phyloP scores from a whole-genome alignment of 2,113 vertebrate genomes.

The Papio anubis region DNA sequence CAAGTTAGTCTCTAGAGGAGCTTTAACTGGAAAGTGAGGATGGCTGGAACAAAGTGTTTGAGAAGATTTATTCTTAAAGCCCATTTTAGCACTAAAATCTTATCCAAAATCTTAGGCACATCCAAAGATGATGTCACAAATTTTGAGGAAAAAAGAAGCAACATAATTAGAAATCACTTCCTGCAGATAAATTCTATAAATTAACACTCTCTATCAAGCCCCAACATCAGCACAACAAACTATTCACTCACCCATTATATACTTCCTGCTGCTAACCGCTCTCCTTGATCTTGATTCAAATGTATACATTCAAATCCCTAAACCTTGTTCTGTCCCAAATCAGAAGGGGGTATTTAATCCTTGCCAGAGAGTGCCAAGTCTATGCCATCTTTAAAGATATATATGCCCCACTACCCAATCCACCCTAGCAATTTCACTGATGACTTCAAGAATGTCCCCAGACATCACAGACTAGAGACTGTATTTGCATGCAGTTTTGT shows the following conservation, averaged over 20 bases:
- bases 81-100: background rate
- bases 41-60: background rate
- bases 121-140: conserved; percentile 24
- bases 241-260: background rate
- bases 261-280: background rate
- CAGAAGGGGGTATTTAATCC: background rate
- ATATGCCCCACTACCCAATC: background rate
- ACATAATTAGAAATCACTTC: background rate
- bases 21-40: conserved; percentile 7
- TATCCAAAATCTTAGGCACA: background rate
- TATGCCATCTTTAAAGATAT: background rate
- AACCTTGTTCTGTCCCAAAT: background rate
- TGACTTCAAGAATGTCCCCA: background rate
- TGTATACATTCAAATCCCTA: background rate
- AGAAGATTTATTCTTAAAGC: background rate
- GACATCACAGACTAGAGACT: background rate
- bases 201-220: background rate
- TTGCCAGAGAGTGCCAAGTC: background rate
- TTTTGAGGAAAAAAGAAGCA: conserved; percentile 38
- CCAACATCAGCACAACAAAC: background rate
- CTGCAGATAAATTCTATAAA: background rate
- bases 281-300: conserved; percentile 14
- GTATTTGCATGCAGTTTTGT: background rate
- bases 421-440: background rate
- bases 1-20: background rate